A percentile compares a stretch with the other conserved stretches of the same genome.
These are phyloP conservation scores for Thereuonema tuberculata DNA, from an alignment of 1,140 invertebrate species.

Conservation along the genomic window DNA sequence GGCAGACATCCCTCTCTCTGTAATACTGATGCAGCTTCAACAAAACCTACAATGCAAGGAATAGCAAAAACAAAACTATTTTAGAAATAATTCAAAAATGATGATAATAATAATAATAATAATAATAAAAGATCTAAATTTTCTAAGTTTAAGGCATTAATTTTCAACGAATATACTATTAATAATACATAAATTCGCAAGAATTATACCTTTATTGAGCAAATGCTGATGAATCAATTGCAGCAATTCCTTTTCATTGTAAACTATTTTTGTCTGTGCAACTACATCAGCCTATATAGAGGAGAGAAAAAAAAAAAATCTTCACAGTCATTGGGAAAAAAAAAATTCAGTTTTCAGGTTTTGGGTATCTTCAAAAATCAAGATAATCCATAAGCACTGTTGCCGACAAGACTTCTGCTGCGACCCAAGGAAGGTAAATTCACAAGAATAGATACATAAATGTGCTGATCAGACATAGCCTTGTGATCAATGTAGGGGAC, in stretches of 20 bases:
- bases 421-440: too few species aligned
- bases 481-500: too few species aligned
- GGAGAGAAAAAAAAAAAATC: conserved; percentile 7
- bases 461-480: too few species aligned
- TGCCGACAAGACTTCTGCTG: too few species aligned
- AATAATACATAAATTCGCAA: not conserved
- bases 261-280: conserved; percentile 85
- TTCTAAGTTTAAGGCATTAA: not conserved
- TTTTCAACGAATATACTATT: not conserved
- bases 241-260: conserved; percentile 80
- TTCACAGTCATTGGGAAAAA: conserved; percentile 4
- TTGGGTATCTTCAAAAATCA: not conserved
- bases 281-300: conserved; percentile 68
- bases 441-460: too few species aligned
- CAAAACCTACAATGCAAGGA: not conserved
- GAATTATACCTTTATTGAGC: conserved; percentile 48
- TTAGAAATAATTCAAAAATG: too few species aligned
- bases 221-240: conserved; percentile 86
- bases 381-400: conserved; percentile 4
- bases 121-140: not conserved
- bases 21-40: conserved; percentile 52
- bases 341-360: conserved; percentile 5
- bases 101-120: not conserved
- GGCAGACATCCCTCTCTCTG: conserved; percentile 58
- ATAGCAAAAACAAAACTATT: too few species aligned